These are phyloP conservation scores for Gisinianus flammeolus DNA, from an alignment of 2,888 invertebrate species.

Conservation along the genomic window DNA sequence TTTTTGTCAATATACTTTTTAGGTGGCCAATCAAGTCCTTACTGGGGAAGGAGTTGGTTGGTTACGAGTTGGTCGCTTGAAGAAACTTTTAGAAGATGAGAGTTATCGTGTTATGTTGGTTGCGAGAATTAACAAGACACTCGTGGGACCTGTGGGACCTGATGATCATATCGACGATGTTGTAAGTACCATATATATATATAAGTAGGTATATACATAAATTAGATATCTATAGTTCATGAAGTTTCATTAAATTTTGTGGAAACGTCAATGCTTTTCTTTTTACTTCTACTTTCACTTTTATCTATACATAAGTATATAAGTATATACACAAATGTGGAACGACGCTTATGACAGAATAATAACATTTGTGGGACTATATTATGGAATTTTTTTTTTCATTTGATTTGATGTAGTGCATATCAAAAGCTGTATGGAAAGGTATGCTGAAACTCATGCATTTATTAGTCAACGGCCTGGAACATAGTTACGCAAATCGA, in stretches of 20 bases:
- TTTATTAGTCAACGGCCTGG: slow-evolving; percentile 87
- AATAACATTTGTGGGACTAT: background rate
- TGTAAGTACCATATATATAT: too few relatives aligned
- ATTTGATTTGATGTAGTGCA: slow-evolving; percentile 69
- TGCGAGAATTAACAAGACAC: slow-evolving; percentile 90
- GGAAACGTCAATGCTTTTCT: too few relatives aligned
- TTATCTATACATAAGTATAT: background rate
- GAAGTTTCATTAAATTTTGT: too few relatives aligned
- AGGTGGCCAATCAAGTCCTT: slow-evolving; percentile 80
- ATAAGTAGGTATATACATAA: too few relatives aligned
- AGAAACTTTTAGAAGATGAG: slow-evolving; percentile 98
- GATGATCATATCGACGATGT: slow-evolving; percentile 98
- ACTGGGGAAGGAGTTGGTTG: slow-evolving; percentile 96
- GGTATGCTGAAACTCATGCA: slow-evolving; percentile 93
- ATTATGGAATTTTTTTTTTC: too few relatives aligned
- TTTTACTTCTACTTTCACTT: too few relatives aligned
- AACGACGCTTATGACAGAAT: background rate
- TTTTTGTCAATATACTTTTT: background rate
- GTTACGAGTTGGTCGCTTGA: slow-evolving; percentile 89
- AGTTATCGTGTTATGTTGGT: slow-evolving; percentile 95
- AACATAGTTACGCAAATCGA: slow-evolving; percentile 88
- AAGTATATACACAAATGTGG: background rate
- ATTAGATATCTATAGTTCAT: too few relatives aligned
- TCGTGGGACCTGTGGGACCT: slow-evolving; percentile 89
- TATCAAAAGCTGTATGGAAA: slow-evolving; percentile 91